A percentile compares a stretch with the other conserved stretches of the same genome.
These are phyloP conservation scores for Rhamnusium bicolor DNA, from an alignment of 2,888 invertebrate genomes.

Conservation along the genomic window DNA sequence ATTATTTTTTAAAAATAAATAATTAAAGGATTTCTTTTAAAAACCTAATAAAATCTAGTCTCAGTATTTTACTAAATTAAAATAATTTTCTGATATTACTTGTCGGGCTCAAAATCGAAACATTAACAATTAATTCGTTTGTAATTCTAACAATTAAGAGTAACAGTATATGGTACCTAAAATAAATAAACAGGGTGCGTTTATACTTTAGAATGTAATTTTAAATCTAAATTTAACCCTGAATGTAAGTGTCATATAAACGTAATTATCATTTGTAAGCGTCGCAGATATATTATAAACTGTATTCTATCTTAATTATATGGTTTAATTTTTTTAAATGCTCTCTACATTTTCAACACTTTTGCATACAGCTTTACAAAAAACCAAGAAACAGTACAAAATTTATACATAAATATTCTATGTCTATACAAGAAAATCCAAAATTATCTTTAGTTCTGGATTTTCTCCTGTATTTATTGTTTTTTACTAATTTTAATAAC, in stretches of 20 bases:
- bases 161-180: conserved; percentile 13
- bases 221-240: conserved; percentile 20
- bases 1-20: conserved; percentile 29
- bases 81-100: conserved; percentile 6
- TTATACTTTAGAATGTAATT: not conserved
- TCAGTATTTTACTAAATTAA: conserved; percentile 36
- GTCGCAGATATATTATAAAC: conserved; percentile 14
- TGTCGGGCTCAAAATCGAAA: conserved; percentile 21
- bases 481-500: conserved; percentile 24
- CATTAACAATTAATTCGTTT: conserved; percentile 20
- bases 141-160: conserved; percentile 29
- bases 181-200: conserved; percentile 20
- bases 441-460: not conserved
- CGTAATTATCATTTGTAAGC: not conserved
- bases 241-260: conserved; percentile 28
- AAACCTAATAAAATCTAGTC: conserved; percentile 46
- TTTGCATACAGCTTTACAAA: conserved; percentile 43
- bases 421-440: conserved; percentile 21
- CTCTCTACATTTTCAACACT: conserved; percentile 15
- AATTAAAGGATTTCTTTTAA: conserved; percentile 27
- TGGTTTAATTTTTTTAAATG: conserved; percentile 23
- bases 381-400: conserved; percentile 41
- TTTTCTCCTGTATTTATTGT: conserved; percentile 21
- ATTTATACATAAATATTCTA: conserved; percentile 33
- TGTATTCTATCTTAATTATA: conserved; percentile 13